Percentiles rank a stretch among this genome's conserved stretches.
Conservation (phyloP, 2,113 vertebrate species). For the Thryonomys swinderianus region DNA sequence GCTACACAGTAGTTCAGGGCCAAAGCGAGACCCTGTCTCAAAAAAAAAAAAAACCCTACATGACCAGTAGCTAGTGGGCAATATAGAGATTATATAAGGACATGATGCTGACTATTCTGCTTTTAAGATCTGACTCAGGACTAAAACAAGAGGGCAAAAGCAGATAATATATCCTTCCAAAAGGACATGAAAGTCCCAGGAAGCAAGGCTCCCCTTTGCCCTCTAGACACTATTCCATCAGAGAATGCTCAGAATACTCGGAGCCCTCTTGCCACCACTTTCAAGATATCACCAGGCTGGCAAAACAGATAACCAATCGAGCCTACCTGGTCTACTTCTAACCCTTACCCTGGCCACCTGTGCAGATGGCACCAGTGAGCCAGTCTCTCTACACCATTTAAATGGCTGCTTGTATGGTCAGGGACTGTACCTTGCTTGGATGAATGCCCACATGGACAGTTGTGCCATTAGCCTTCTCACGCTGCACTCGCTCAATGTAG, state of each 20-base stretch:
- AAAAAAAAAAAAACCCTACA: too few relatives aligned
- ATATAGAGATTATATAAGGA: neutral
- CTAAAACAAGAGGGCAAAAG: neutral
- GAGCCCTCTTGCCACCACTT: neutral
- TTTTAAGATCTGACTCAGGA: neutral
- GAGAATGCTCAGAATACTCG: neutral
- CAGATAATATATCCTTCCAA: neutral
- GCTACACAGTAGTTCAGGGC: too few relatives aligned
- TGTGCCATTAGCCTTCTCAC: slow-evolving; percentile 96
- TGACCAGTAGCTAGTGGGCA: neutral
- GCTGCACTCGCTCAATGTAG: slow-evolving; percentile 96
- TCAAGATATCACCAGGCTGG: neutral
- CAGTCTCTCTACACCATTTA: accelerated
- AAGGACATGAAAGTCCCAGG: neutral
- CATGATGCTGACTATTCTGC: neutral
- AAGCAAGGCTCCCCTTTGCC: neutral
- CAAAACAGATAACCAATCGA: neutral
- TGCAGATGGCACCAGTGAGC: neutral
- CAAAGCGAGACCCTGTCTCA: too few relatives aligned
- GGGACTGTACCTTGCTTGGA: slow-evolving; percentile 92
- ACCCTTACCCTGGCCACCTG: neutral
- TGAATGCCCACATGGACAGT: slow-evolving; percentile 96
- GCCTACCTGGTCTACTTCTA: neutral
- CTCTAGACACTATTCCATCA: neutral
- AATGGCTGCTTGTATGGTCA: neutral